phyloP scores from a whole-genome alignment of 2,797 vertebrate species.

The Enteromius paludinosus region DNA sequence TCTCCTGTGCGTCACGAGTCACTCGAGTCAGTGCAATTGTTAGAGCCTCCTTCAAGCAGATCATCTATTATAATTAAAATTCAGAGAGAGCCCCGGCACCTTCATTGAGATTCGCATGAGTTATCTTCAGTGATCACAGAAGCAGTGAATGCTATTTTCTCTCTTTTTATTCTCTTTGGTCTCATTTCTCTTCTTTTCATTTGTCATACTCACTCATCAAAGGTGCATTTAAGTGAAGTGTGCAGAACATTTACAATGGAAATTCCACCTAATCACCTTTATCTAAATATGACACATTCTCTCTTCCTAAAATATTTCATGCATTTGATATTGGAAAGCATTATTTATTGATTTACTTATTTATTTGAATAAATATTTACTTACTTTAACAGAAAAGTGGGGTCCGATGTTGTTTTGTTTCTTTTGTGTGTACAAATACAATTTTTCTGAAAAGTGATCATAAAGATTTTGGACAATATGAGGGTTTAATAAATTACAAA shows the following conservation, averaged over 20 bases:
- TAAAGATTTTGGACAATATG: not conserved
- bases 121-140: conserved; percentile 68
- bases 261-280: not conserved
- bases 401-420: not conserved
- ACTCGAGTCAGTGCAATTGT: conserved; percentile 2
- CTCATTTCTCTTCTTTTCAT: conserved; percentile 26
- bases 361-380: not conserved
- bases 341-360: not conserved
- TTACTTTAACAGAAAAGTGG: not conserved
- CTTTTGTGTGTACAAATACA: not conserved
- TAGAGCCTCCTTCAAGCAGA: conserved; percentile 57
- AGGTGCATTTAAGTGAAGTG: conserved; percentile 16
- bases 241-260: not conserved
- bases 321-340: not conserved
- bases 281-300: not conserved
- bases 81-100: conserved; percentile 67
- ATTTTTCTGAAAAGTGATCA: not conserved
- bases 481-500: not conserved
- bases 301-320: not conserved
- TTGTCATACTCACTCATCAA: conserved; percentile 8
- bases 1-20: conserved; percentile 1
- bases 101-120: conserved; percentile 72
- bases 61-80: conserved; percentile 74
- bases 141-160: conserved; percentile 62
- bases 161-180: conserved; percentile 40